Conservation (phyloP, 2,113 vertebrate genomes). For the Leiothrix lutea region DNA sequence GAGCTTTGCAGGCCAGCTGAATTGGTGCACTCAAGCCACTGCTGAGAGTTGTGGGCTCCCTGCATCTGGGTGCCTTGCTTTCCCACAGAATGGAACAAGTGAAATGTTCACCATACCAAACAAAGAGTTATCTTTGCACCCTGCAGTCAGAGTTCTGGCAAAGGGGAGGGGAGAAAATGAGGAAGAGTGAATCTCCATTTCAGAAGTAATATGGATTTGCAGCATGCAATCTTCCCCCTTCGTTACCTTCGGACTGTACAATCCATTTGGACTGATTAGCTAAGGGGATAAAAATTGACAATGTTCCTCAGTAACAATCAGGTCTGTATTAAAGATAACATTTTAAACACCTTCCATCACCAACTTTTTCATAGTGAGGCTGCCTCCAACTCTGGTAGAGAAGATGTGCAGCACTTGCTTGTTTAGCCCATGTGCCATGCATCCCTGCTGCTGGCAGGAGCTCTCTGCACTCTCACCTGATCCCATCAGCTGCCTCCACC, state of each 20-base stretch:
- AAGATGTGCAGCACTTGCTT: too few relatives aligned
- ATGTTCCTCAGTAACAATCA: background rate
- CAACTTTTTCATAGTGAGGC: background rate
- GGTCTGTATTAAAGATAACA: background rate
- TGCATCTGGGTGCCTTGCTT: background rate
- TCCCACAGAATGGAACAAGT: background rate
- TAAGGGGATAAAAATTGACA: background rate
- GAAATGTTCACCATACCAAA: background rate
- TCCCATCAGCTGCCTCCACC: background rate
- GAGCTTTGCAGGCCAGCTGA: background rate
- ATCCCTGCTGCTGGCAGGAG: background rate
- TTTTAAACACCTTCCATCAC: background rate
- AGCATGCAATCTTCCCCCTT: background rate
- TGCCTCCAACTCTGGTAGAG: too few relatives aligned
- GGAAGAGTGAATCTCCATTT: background rate
- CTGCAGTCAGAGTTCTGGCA: background rate
- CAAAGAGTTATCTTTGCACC: background rate
- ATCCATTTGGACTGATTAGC: background rate
- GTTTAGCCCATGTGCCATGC: too few relatives aligned
- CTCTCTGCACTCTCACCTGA: background rate
- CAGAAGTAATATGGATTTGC: background rate
- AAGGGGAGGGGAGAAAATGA: background rate
- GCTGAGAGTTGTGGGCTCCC: background rate
- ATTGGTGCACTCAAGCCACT: background rate
- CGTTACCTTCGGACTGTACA: background rate